Evolutionary conservation across 64 coral and sea anemone species (phyloP).

Genomic region (Pocillopora damicornis): DNA sequence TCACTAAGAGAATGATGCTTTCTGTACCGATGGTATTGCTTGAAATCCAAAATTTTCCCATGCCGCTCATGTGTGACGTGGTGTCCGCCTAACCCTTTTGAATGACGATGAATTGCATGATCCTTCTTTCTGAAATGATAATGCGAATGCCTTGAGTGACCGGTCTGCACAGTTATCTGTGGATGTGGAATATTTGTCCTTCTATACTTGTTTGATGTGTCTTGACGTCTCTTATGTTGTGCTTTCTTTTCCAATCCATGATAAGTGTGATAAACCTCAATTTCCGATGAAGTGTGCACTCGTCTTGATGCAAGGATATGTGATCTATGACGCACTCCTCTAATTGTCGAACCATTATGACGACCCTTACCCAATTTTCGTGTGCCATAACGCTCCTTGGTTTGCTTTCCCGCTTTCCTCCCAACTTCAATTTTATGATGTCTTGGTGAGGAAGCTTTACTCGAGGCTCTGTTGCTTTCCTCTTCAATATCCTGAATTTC

Average conservation of each 20-base stretch:
- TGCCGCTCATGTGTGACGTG: background rate
- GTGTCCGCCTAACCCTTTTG: background rate
- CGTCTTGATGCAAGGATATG: background rate
- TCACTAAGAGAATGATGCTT: slow-evolving; percentile 70
- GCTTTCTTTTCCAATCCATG: background rate
- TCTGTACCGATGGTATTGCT: slow-evolving; percentile 62
- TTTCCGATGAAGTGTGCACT: background rate
- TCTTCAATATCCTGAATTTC: background rate
- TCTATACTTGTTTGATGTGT: background rate
- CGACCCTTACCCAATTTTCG: background rate
- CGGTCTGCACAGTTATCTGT: slow-evolving; percentile 1
- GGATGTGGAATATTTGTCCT: background rate
- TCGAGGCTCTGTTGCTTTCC: background rate
- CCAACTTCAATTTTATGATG: background rate
- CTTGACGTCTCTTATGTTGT: background rate
- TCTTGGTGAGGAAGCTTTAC: background rate
- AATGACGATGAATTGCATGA: background rate
- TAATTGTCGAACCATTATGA: background rate
- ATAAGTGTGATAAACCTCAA: background rate
- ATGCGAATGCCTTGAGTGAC: background rate
- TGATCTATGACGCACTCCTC: background rate
- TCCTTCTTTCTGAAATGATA: background rate
- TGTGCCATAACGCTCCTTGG: background rate
- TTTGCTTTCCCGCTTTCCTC: background rate
- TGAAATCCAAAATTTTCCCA: slow-evolving; percentile 55